These are phyloP conservation scores for Salvelinus alpinus DNA, from an alignment of 2,113 vertebrate genomes.

Conservation along the genomic window DNA sequence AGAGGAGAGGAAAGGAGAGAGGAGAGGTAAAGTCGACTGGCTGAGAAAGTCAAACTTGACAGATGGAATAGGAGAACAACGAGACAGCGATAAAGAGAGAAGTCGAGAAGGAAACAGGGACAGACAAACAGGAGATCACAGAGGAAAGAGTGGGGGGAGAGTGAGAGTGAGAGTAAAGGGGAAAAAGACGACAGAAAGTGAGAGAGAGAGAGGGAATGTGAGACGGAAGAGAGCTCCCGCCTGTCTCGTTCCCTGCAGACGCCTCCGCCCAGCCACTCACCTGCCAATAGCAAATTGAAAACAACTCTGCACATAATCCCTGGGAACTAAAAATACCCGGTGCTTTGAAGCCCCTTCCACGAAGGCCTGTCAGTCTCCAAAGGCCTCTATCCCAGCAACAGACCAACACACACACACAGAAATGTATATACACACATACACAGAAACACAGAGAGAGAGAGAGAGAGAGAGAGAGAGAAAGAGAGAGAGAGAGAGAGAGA, in stretches of 20 bases:
- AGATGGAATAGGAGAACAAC: not conserved
- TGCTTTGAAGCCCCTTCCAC: slow-evolving; percentile 54
- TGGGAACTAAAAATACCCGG: slow-evolving; percentile 71
- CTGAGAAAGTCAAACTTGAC: not conserved
- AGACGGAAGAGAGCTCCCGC: slow-evolving; percentile 33
- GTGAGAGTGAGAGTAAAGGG: not conserved
- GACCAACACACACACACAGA: slow-evolving; percentile 33
- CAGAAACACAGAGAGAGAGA: not conserved
- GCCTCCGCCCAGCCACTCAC: slow-evolving; percentile 58
- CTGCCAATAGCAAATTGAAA: slow-evolving; percentile 76
- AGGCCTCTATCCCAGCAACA: slow-evolving; percentile 53
- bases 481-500: no score
- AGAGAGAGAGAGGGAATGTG: slow-evolving; percentile 33
- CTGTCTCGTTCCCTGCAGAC: slow-evolving; percentile 48
- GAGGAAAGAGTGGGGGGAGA: not conserved
- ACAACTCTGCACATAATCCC: slow-evolving; percentile 72
- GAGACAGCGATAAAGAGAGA: not conserved
- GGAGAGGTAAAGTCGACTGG: not conserved
- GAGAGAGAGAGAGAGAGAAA: no score
- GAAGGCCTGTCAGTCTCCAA: slow-evolving; percentile 42
- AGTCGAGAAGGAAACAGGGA: not conserved
- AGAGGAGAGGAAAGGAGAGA: not conserved
- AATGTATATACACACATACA: not conserved
- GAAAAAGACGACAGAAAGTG: slow-evolving; percentile 17
- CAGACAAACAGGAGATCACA: not conserved